A percentile compares a stretch with the other conserved stretches of the same genome.
These are phyloP conservation scores for Drosophila baimaii DNA, from an alignment of 1,140 invertebrate genomes.

Conservation along the genomic window DNA sequence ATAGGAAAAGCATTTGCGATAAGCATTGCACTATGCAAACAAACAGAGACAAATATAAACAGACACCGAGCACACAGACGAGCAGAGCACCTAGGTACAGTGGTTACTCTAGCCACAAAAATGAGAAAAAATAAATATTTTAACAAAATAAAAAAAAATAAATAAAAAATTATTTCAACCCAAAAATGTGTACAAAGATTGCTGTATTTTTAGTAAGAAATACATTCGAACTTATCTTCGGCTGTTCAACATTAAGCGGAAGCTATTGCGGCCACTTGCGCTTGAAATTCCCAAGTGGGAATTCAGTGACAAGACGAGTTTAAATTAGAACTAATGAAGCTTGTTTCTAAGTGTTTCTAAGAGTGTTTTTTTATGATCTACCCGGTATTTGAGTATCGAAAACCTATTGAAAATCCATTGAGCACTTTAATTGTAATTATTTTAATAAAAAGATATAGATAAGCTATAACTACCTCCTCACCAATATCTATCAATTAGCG, in stretches of 20 bases:
- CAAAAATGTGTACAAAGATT: no score
- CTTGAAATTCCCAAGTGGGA: background rate
- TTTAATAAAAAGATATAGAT: background rate
- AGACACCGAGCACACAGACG: constrained; percentile 26
- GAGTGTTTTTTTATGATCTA: no score
- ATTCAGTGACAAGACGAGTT: background rate
- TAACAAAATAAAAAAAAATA: background rate
- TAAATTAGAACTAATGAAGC: background rate
- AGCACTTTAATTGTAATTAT: background rate
- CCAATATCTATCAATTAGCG: constrained; percentile 5
- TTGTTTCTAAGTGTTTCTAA: no score
- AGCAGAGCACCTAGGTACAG: constrained; percentile 24
- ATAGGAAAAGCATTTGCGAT: constrained; percentile 69
- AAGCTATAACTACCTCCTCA: background rate
- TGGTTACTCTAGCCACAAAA: background rate
- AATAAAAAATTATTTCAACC: background rate
- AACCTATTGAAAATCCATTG: background rate
- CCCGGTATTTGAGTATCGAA: no score
- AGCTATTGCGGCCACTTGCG: no score
- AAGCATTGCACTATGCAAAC: constrained; percentile 73
- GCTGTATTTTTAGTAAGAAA: background rate
- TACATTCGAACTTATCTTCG: no score
- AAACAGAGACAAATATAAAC: constrained; percentile 55
- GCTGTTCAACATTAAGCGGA: background rate
- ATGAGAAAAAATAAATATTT: background rate